phyloP scores from a whole-genome alignment of 2,888 invertebrate genomes.

The Metacarcinus magister region DNA sequence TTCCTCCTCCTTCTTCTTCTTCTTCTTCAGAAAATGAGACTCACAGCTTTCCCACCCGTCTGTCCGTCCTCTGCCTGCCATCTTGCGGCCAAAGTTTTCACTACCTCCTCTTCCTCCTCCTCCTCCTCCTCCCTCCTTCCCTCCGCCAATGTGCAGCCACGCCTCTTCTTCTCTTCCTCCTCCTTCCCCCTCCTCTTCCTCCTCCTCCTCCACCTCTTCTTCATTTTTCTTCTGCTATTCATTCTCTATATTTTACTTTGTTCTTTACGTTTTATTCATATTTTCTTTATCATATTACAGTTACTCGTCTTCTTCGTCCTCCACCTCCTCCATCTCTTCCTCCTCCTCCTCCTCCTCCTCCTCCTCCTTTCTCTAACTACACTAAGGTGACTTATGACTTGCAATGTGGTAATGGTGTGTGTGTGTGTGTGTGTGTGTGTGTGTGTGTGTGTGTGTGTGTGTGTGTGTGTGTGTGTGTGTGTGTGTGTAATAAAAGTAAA shows the following conservation, averaged over 20 bases:
- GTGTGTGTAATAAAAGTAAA: not conserved
- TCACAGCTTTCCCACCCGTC: not conserved
- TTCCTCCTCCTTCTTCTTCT: not conserved
- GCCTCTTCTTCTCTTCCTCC: not conserved
- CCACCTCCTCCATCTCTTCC: not conserved
- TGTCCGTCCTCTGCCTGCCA: not conserved
- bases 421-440: not conserved
- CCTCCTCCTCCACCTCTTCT: not conserved
- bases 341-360: constrained; percentile 16
- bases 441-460: not conserved
- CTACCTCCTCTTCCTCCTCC: not conserved
- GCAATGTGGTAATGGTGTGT: not conserved
- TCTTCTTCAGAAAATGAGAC: not conserved
- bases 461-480: not conserved
- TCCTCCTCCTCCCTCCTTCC: not conserved
- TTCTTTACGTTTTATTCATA: not conserved
- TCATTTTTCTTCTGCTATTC: not conserved
- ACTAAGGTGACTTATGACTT: not conserved
- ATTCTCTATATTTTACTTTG: not conserved
- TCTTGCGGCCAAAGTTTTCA: constrained; percentile 36
- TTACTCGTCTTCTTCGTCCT: not conserved
- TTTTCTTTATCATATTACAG: not conserved
- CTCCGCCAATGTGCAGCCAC: not conserved
- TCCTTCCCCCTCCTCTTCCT: constrained; percentile 9
- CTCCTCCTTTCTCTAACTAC: not conserved